Evolutionary conservation across 2,797 vertebrate genomes (phyloP).

Genomic region (Geotrypetes seraphini): DNA sequence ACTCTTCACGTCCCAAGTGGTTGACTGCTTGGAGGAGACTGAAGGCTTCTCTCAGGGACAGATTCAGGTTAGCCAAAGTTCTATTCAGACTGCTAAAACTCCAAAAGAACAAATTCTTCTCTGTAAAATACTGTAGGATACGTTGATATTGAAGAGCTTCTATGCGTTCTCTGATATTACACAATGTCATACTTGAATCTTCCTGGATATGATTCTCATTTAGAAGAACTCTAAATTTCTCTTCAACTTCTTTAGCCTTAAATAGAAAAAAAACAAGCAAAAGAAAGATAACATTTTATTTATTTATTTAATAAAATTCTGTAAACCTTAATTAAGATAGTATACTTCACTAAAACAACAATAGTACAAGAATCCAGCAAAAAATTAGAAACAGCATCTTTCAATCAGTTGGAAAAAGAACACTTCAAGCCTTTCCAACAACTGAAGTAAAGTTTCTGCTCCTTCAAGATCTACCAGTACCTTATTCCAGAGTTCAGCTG

Average conservation of each 20-base stretch:
- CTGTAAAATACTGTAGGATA: constrained; percentile 2
- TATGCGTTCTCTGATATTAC: constrained; percentile 4
- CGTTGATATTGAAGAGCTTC: constrained; percentile 14
- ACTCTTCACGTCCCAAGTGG: neutral
- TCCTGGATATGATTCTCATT: constrained; percentile 9
- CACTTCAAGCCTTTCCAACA: too few relatives aligned
- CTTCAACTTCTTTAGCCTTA: constrained; percentile 3
- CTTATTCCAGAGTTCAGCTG: too few relatives aligned
- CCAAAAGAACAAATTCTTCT: neutral
- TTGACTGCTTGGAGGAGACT: constrained; percentile 8
- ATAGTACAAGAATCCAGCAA: too few relatives aligned
- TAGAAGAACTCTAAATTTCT: constrained; percentile 3
- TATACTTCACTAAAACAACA: too few relatives aligned
- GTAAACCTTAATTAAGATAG: too few relatives aligned
- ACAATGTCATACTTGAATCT: neutral
- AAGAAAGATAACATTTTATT: too few relatives aligned
- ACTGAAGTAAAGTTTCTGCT: too few relatives aligned
- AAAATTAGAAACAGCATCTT: too few relatives aligned
- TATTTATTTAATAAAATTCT: too few relatives aligned
- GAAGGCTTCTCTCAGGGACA: constrained; percentile 18
- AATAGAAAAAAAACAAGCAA: neutral
- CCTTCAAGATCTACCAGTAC: too few relatives aligned
- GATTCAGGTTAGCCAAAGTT: neutral
- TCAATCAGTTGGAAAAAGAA: too few relatives aligned
- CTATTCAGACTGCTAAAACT: constrained; percentile 9